Base-by-base conservation (phyloP, 2,888 invertebrate species). In the Eupithecia subfuscata region DNA sequence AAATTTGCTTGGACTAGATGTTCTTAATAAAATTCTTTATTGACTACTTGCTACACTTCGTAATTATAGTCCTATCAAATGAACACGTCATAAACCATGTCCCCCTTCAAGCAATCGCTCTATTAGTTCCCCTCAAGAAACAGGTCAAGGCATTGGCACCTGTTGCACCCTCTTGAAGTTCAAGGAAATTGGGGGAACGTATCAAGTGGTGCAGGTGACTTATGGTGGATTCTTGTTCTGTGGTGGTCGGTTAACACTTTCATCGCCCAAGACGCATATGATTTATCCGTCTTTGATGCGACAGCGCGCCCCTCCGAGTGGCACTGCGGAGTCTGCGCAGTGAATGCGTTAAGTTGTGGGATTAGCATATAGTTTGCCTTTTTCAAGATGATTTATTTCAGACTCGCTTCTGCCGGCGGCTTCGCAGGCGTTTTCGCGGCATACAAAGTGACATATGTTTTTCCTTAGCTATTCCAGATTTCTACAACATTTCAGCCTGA, bases 71-170 rank as follows among this genome's bases (percentile, higher is more conserved):
- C 30, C 25, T 68, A 68, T 68, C 68, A 45, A 52, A 69, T 52
- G 45, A 69, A 69, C 34, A 48, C 45, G 52, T 14, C 34, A 56
- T 70, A 56, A 70, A 60, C 14, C 43, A 30, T 69, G 4, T 48
- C 52, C 70, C 70, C 68, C 63, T 63, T 12, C 37, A 37, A 37
- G 37, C 37, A 37, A 37, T 37, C 37, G 64, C 70, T 69, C 80
- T 78, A 85, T 82, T 84, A 82, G 84, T 86, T 82, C 91, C 92
- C 92, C 86, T 87, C 87, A 92, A 92, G 93, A 92, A 92, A 82
- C 91, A 90, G 94, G 93, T 93, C 93, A 93, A 91, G 92, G 89
- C 88, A 83, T 7, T 37, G 0, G 70, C 78, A 76, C 94, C 92
- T 94, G 94, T 94, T 92, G 93, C 91, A 77, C 84, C 87, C 87